A percentile compares a stretch with the other conserved stretches of the same genome.
Conservation (phyloP, 1,140 invertebrate genomes). For the Drosophila miranda region DNA sequence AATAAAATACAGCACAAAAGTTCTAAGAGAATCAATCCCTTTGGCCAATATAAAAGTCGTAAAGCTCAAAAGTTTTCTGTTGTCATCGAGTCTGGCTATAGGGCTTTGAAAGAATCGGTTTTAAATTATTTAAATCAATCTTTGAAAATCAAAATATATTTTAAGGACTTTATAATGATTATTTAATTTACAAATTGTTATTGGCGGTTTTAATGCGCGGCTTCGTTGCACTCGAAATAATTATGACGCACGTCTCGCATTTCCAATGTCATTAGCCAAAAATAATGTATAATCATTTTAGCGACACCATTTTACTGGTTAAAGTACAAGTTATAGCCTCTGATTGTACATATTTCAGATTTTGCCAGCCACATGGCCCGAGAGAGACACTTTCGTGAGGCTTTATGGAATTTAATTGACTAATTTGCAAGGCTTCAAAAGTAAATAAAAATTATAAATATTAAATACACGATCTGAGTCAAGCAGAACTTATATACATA, state of each 20-base stretch:
- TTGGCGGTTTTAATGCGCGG: conserved; percentile 23
- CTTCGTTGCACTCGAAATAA: conserved; percentile 19
- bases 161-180: background rate
- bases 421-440: conserved; percentile 45
- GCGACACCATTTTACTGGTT: conserved; percentile 23
- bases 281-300: conserved; percentile 2
- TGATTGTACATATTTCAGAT: conserved; percentile 39
- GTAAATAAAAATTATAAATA: conserved; percentile 37
- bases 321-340: conserved; percentile 59
- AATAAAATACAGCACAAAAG: conserved; percentile 41
- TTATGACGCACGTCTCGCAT: conserved; percentile 31
- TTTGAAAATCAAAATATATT: background rate
- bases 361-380: conserved; percentile 7
- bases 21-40: conserved; percentile 27
- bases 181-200: background rate
- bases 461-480: conserved; percentile 55
- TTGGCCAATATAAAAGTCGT: conserved; percentile 60
- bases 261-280: conserved; percentile 28
- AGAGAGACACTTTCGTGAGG: conserved; percentile 30
- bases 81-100: conserved; percentile 38
- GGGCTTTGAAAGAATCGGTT: conserved; percentile 33
- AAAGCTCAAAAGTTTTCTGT: conserved; percentile 53
- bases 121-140: too few relatives aligned
- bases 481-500: conserved; percentile 19
- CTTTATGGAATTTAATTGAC: conserved; percentile 60